Evolutionary conservation across 2,888 invertebrate species (phyloP).

Genomic region (Leucoma salicis): DNA sequence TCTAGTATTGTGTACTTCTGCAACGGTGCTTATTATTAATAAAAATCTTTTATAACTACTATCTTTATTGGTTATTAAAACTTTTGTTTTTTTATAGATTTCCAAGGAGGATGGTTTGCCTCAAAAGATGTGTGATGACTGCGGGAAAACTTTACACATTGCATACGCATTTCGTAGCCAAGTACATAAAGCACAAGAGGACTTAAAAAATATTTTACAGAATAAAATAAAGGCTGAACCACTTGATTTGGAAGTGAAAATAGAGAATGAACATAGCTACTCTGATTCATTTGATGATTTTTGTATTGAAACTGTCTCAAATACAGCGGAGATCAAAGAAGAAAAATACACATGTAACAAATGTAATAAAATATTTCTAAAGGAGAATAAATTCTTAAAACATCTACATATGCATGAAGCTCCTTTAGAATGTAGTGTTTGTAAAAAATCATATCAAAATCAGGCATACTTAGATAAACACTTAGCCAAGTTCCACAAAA

Average conservation of each 20-base stretch:
- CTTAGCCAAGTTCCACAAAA: constrained; percentile 45
- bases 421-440: constrained; percentile 45
- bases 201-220: constrained; percentile 48
- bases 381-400: constrained; percentile 67
- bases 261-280: constrained; percentile 35
- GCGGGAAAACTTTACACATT: constrained; percentile 72
- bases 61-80: neutral
- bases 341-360: constrained; percentile 53
- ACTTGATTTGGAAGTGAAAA: constrained; percentile 34
- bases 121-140: constrained; percentile 81
- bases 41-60: too few species aligned
- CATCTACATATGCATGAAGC: constrained; percentile 66
- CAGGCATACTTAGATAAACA: constrained; percentile 56
- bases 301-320: constrained; percentile 30
- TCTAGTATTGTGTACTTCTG: constrained; percentile 53
- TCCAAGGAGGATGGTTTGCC: constrained; percentile 81
- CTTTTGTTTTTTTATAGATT: constrained; percentile 42
- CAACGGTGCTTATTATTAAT: constrained; percentile 45
- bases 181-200: constrained; percentile 52
- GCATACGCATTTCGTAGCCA: constrained; percentile 67
- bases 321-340: constrained; percentile 28
- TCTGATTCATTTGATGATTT: constrained; percentile 33
- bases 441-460: constrained; percentile 52
- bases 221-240: constrained; percentile 42
- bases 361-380: constrained; percentile 72